Evolutionary conservation across 2,888 invertebrate species (phyloP), one percentile per base, ranked within the genome.

Genomic region (Melanchra persicariae): DNA sequence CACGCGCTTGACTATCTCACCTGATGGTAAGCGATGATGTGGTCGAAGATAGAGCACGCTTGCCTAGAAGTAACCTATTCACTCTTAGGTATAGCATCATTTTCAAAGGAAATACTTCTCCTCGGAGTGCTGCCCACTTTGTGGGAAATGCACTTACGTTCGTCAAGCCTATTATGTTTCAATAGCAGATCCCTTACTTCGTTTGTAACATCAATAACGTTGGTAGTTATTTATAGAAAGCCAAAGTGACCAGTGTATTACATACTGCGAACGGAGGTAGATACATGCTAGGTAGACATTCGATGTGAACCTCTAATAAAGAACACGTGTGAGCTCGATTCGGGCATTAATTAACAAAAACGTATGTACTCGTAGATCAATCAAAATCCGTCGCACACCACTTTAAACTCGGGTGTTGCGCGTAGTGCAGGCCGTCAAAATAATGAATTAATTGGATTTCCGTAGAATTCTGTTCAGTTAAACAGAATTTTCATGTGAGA

Each of bases 321-420:
- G 0, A 5, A 58, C 43, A 70, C 70, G 59, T 70, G 52, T 59
- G 59, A 45, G 15, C 34, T 15, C 4, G 12, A 15, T 19, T 22
- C 6, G 1, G 17, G 17, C 30, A n/a, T 12, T 47, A 57, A 19
- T 51, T 19, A 26, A 51, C 9, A n/a, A 52, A 70, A 45, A 9
- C 51, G 26, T 17, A 52, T n/a, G n/a, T n/a, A n/a, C n/a, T n/a
- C 54, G 24, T 17, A 15, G n/a, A 69, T 69, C 70, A 22, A 52
- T 70, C 26, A 37, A n/a, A n/a, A 19, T 22, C 17, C 8, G 58
- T 37, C 43, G 10, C 2, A 17, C 2, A 22, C 10, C 2, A 10
- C 19, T 37, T 26, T 55, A 26, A 37, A 19, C 37, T 34, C 19
- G 34, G 30, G 15, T 17, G 22, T 43, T 4, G 15, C 19, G 19